Base-by-base conservation (phyloP, 2,888 invertebrate species). In the Hydrotaea cyrtoneurina region DNA sequence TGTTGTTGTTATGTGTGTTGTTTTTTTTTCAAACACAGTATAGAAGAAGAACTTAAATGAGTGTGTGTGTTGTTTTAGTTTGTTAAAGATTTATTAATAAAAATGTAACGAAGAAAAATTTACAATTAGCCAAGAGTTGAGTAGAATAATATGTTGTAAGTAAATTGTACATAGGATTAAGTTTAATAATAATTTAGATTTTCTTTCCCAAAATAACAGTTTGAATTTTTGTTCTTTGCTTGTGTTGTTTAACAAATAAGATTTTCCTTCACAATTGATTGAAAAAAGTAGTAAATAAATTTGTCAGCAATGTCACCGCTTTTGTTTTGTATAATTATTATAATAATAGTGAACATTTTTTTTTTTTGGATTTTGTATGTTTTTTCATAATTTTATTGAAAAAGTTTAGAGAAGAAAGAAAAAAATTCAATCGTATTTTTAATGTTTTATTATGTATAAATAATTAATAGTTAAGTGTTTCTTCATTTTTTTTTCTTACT, bases 101-200 rank as follows among this genome's bases (percentile, higher is more conserved):
- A n/a, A 50, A 50, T 13, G 50, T 21, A 66, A 83, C 64, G 64
- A 55, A 66, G 59, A 79, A 75, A 78, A 69, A 79, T 77, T 36
- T 77, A 85, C 82, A 85, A 43, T 81, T 85, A 73, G 59, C 39
- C 10, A 79, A 69, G 36, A 39, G 13, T 39, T 74, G 64, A 46
- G 50, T 50, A 50, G 50, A 31, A 31, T 31, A 31, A 31, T 50
- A n/a, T 50, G n/a, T 31, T 7, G 31, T 59, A n/a, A 59, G 2
- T 15, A 19, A 76, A 66, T 50, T 50, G 15, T 26, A 59, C 59
- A 59, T 23, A 59, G 59, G 59, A 15, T 59, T 59, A 15, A 26
- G 23, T 59, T 15, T 59, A 21, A 23, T 53, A 11, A 57, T 57
- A 57, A 57, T n/a, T n/a, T 57, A 21, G 19, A 57, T 43, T 43